A percentile compares a stretch with the other conserved stretches of the same genome.
phyloP scores from a whole-genome alignment of 1,140 invertebrate genomes.

The Diachasmimorpha longicaudata region DNA sequence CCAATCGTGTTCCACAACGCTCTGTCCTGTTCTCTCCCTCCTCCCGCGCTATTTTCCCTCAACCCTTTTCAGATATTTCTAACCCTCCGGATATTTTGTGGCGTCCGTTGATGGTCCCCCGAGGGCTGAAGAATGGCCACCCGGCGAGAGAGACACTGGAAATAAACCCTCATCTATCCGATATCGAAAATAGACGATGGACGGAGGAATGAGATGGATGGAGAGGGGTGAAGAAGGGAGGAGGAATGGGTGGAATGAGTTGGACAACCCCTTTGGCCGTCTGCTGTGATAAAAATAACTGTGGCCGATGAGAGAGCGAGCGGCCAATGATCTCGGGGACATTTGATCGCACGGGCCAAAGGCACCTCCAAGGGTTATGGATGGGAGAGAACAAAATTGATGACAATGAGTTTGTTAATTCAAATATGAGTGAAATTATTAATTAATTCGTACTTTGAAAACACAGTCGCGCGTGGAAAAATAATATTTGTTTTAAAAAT shows the following conservation, averaged over 20 bases:
- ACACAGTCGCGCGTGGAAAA: too few relatives aligned
- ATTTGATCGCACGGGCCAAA: neutral
- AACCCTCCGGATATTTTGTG: neutral
- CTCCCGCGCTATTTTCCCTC: neutral
- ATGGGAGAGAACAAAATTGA: neutral
- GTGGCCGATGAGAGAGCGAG: neutral
- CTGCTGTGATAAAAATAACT: constrained; percentile 9
- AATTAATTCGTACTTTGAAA: neutral
- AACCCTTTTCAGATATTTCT: neutral
- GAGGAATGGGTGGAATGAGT: too few relatives aligned
- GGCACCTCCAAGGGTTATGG: neutral
- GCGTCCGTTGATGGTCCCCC: neutral
- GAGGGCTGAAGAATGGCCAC: neutral
- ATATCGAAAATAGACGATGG: neutral
- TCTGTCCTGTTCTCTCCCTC: too few relatives aligned
- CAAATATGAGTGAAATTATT: neutral
- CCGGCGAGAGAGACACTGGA: neutral
- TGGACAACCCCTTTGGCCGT: neutral
- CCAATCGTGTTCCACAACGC: too few relatives aligned
- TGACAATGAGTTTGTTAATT: too few relatives aligned
- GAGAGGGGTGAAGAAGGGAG: neutral
- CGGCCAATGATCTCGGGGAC: neutral
- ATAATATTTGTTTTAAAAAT: too few relatives aligned
- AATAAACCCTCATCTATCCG: neutral
- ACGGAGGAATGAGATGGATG: neutral